Base-by-base conservation (phyloP, 35 echinoderm and acorn worm genomes). In the Ophiothrix spiculata region DNA sequence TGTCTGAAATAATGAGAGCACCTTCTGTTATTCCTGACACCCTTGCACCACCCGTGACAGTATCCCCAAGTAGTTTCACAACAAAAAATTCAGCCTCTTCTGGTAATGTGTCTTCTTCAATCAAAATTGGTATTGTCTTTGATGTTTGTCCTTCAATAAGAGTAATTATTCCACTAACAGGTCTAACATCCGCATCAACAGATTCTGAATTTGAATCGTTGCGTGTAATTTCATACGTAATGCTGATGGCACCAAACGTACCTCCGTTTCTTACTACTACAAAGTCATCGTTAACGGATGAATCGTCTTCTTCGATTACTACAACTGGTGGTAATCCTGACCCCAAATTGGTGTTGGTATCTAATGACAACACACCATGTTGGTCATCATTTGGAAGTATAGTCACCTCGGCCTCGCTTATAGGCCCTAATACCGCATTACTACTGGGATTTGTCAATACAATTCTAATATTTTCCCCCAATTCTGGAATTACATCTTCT, bases 321-420 rank as follows among this genome's bases (percentile, higher is more conserved):
- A 89, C 39, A 1, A 64, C 69, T 16, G 76, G 86, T 25, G 31
- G 1, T 46, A 83, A 73, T 39, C 56, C 77, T 33, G 90, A 40
- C 60, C 79, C 84, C 13, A 56, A 63, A 17, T 33, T 37, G 11
- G 15, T 33, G 33, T 40, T 54, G 37, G 86, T 38, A 12, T 79
- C 69, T 36, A 99, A 74, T 25, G 88, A 91, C 14, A 99, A 64
- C 21, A 94, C 92, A 3, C 96, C 96, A 80, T 94, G 86, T 56
- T 94, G 89, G 32, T 99, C 96, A 80, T 99, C 96, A 63, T 99
- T 99, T 0, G 89, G 83, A 36, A 91, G 82, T 34, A 99, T 99
- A 19, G 78, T 76, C 21, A 91, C 84, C 32, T 46, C 64, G 36
- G 92, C 83, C 25, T 17, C 46, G 17, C 38, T 75, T 21, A 90